A percentile compares a stretch with the other conserved stretches of the same genome.
Conservation (phyloP, 2,888 invertebrate species). For the Zhengitettix transpicula region DNA sequence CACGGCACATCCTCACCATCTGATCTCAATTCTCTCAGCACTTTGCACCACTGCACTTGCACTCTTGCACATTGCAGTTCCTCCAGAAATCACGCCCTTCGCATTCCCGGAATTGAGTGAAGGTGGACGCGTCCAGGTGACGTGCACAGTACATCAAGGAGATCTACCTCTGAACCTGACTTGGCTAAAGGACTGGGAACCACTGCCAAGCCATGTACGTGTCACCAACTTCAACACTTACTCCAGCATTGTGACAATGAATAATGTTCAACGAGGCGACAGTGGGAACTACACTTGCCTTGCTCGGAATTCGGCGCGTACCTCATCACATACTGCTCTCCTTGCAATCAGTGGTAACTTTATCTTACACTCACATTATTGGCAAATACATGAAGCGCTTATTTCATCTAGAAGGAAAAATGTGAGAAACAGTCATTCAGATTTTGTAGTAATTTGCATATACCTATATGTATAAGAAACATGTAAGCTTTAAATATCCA, state of each 20-base stretch:
- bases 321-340: slow-evolving; percentile 20
- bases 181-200: slow-evolving; percentile 25
- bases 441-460: too few relatives aligned
- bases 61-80: slow-evolving; percentile 17
- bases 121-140: slow-evolving; percentile 22
- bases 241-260: slow-evolving; percentile 20
- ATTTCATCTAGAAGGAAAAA: too few relatives aligned
- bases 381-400: too few relatives aligned
- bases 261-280: slow-evolving; percentile 16
- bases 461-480: too few relatives aligned
- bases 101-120: slow-evolving; percentile 23
- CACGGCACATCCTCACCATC: too few relatives aligned
- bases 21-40: too few relatives aligned
- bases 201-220: slow-evolving; percentile 12
- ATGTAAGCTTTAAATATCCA: too few relatives aligned
- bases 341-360: slow-evolving; percentile 23
- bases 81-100: slow-evolving; percentile 26
- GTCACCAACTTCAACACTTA: slow-evolving; percentile 18
- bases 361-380: not conserved
- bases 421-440: too few relatives aligned
- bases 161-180: slow-evolving; percentile 27
- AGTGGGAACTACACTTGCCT: slow-evolving; percentile 23
- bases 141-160: slow-evolving; percentile 20
- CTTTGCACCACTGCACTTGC: not conserved
- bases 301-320: slow-evolving; percentile 21